These are phyloP conservation scores for Anas platyrhynchos DNA, from an alignment of 2,113 vertebrate genomes.

Conservation along the genomic window DNA sequence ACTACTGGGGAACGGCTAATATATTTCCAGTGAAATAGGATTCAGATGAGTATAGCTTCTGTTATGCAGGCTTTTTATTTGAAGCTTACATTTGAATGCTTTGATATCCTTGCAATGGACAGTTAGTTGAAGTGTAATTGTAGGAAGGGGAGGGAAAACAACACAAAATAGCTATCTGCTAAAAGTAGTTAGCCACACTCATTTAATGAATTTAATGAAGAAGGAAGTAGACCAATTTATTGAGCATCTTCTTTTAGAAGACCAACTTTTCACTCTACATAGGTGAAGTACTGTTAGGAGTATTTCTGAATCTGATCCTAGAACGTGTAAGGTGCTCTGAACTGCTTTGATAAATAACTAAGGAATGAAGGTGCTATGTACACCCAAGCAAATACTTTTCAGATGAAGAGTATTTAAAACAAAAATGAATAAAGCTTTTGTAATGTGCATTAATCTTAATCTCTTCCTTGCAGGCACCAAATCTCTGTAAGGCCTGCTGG, in stretches of 20 bases:
- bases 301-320: not conserved
- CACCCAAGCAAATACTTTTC: accelerated
- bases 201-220: not conserved
- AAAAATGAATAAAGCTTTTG: not conserved
- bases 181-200: not conserved
- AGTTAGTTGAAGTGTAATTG: not conserved
- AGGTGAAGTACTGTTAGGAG: not conserved
- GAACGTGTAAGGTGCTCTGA: not conserved
- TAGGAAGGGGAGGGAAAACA: not conserved
- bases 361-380: not conserved
- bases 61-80: not conserved
- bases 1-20: not conserved
- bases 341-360: not conserved
- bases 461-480: not conserved
- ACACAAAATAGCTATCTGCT: not conserved
- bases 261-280: not conserved
- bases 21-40: not conserved
- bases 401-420: not conserved
- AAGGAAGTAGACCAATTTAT: not conserved
- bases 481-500: not conserved
- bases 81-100: not conserved
- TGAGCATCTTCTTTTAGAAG: not conserved
- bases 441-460: not conserved
- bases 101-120: not conserved
- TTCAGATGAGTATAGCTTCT: not conserved